A percentile compares a stretch with the other conserved stretches of the same genome.
These are phyloP conservation scores for Trissolcus japonicus DNA, from an alignment of 2,888 invertebrate species.

Conservation along the genomic window DNA sequence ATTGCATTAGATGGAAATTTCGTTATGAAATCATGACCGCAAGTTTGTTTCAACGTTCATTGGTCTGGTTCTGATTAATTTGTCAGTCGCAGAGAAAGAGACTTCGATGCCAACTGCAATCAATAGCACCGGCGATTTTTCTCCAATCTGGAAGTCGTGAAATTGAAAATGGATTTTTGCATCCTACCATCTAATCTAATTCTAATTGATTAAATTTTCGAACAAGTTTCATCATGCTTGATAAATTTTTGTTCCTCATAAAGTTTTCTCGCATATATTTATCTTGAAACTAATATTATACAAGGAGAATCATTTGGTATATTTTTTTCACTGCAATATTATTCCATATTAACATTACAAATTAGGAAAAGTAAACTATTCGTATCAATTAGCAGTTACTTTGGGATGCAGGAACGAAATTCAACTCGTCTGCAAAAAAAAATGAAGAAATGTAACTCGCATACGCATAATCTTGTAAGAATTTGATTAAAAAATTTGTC, in stretches of 20 bases:
- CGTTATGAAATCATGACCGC: background rate
- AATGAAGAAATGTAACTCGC: constrained; percentile 11
- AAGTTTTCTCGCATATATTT: background rate
- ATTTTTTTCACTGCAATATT: background rate
- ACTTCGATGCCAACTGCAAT: constrained; percentile 55
- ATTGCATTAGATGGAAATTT: constrained; percentile 19
- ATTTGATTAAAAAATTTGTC: constrained; percentile 42
- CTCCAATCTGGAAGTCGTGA: background rate
- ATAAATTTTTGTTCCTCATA: background rate
- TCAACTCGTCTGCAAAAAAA: background rate
- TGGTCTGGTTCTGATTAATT: constrained; percentile 19
- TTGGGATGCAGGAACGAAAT: constrained; percentile 6
- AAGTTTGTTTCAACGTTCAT: constrained; percentile 5
- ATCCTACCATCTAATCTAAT: no score
- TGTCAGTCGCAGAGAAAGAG: constrained; percentile 38
- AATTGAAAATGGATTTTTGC: background rate
- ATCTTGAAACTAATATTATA: background rate
- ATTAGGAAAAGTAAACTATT: constrained; percentile 19
- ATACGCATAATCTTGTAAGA: constrained; percentile 39
- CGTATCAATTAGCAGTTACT: constrained; percentile 39
- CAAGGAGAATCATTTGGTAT: background rate
- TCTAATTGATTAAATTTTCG: no score
- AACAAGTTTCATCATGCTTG: background rate
- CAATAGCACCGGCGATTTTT: constrained; percentile 28
- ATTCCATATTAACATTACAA: constrained; percentile 6